Percentiles rank a stretch among this genome's conserved stretches.
phyloP scores from a whole-genome alignment of 1,140 invertebrate genomes.

The Steinernema feltiae region DNA sequence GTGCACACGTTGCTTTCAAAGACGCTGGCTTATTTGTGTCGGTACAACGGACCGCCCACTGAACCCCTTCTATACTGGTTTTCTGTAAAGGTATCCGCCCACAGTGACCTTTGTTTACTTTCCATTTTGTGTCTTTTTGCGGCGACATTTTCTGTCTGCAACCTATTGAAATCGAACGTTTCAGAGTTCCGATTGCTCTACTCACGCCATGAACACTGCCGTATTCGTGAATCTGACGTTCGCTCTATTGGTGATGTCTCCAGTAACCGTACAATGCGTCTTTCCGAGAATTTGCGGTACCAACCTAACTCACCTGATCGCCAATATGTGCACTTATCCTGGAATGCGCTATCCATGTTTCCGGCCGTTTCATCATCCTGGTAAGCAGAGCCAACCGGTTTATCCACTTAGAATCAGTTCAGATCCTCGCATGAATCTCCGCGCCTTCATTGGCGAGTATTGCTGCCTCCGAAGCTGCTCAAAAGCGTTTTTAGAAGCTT shows the following conservation, averaged over 20 bases:
- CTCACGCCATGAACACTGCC: no score
- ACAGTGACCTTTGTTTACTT: no score
- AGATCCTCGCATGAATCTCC: neutral
- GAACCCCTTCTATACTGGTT: no score
- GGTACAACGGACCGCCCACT: no score
- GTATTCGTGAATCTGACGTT: no score
- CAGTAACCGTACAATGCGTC: neutral
- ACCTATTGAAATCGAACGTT: no score
- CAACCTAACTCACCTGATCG: neutral
- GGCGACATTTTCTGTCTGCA: no score
- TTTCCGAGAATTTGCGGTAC: neutral
- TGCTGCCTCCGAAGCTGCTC: neutral
- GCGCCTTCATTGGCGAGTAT: neutral
- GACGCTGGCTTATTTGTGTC: no score
- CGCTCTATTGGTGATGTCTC: neutral
- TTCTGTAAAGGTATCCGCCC: no score
- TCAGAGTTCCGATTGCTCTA: no score
- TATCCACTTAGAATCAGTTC: neutral
- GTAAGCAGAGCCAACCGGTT: neutral
- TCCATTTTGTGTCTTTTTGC: no score
- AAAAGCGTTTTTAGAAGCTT: neutral
- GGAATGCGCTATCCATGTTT: neutral
- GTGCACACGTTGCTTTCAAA: no score
- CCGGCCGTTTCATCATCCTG: neutral
- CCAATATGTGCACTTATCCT: neutral